Conservation (phyloP, 2,888 invertebrate species). For the Coremacera marginata region DNA sequence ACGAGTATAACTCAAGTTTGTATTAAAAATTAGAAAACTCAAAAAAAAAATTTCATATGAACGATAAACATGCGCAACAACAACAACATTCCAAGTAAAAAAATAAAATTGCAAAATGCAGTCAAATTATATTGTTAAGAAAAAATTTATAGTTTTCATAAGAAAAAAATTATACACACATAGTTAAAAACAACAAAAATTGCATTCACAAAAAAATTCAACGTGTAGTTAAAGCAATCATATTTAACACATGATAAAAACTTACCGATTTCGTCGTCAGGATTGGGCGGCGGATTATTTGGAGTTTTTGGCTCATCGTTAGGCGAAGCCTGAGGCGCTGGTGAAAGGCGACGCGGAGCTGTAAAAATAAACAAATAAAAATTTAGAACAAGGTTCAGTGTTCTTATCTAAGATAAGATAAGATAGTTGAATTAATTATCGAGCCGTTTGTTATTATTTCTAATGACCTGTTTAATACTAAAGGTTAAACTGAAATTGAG, state of each 20-base stretch:
- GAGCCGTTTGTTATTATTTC: neutral
- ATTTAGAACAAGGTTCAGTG: neutral
- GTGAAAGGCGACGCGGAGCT: constrained; percentile 59
- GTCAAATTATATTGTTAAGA: constrained; percentile 37
- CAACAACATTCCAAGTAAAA: constrained; percentile 45
- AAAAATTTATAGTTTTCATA: constrained; percentile 45
- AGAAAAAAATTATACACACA: constrained; percentile 47
- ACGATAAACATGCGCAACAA: constrained; percentile 46
- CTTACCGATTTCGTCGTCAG: constrained; percentile 65
- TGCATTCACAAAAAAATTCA: constrained; percentile 54
- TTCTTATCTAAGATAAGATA: too few relatives aligned
- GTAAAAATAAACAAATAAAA: constrained; percentile 26
- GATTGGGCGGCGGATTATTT: constrained; percentile 53
- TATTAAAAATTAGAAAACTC: constrained; percentile 14
- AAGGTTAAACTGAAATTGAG: too few relatives aligned
- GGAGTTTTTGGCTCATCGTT: constrained; percentile 57
- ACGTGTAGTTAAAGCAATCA: constrained; percentile 34
- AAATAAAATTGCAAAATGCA: constrained; percentile 25
- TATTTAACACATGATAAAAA: constrained; percentile 39
- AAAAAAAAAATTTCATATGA: constrained; percentile 38
- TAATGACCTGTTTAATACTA: too few relatives aligned
- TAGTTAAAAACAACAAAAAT: constrained; percentile 54
- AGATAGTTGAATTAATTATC: neutral
- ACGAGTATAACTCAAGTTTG: neutral
- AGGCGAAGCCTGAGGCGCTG: constrained; percentile 48